Evolutionary conservation across 1,140 invertebrate species (phyloP), one percentile per base, ranked within the genome.

Genomic region (Chrysomallon squamiferum): DNA sequence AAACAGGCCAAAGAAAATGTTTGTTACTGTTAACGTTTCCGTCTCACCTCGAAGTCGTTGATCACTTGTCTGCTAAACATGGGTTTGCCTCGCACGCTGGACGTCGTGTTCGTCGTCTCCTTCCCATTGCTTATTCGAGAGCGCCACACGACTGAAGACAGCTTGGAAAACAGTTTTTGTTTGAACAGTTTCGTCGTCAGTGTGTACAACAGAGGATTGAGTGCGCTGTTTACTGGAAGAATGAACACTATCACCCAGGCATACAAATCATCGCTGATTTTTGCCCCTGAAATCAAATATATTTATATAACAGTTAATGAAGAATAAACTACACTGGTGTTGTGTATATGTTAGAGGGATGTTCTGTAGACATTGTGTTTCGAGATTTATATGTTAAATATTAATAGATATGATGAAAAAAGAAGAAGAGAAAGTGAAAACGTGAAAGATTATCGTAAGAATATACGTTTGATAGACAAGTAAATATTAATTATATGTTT

Each of bases 261-360:
- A 60, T 71, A 72, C 20, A 69, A 54, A 29, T 67, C 88, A 3
- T 60, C 66, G 52, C 52, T 57, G 35, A 68, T 68, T 20, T 59
- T 22, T 1, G 57, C 30, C 3, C 71, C 71, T 73, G 50, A 38
- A 56, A 57, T 15, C 20, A 22, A 27, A 45, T 1, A 65, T 13
- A 30, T 49, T 29, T 5, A 4, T 27, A 20, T 29, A n/a, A 6
- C 3, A 57, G 0, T 13, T 11, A 47, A 47, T 9, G n/a, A n/a
- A n/a, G n/a, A n/a, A n/a, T n/a, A n/a, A n/a, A n/a, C n/a, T n/a
- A n/a, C n/a, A n/a, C n/a, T n/a, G n/a, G n/a, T n/a, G n/a, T n/a
- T n/a, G n/a, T n/a, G n/a, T n/a, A n/a, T n/a, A n/a, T n/a, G n/a
- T 45, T 15, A 18, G 1, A 2, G 20, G 20, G 1, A 45, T 18